A percentile compares a stretch with the other conserved stretches of the same genome.
These are phyloP conservation scores for Drosophila percnosoma DNA, from an alignment of 2,888 invertebrate genomes.

Conservation along the genomic window DNA sequence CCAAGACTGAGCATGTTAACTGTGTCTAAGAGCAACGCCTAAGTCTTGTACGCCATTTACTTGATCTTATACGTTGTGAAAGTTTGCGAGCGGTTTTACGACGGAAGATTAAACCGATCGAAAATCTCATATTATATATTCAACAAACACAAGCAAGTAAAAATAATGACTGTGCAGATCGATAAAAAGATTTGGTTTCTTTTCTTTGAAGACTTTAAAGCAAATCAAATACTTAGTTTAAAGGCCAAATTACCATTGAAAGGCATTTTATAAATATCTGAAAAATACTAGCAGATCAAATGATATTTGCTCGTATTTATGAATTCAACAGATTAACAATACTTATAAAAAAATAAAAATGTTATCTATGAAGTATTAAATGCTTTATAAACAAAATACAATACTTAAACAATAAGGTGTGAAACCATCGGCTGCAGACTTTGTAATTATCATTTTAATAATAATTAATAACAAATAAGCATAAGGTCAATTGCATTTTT, in stretches of 20 bases:
- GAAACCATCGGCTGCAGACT: too few relatives aligned
- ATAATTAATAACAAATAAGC: too few relatives aligned
- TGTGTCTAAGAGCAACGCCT: conserved; percentile 21
- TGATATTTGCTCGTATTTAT: too few relatives aligned
- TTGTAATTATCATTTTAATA: too few relatives aligned
- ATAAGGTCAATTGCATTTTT: too few relatives aligned
- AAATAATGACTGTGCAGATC: neutral
- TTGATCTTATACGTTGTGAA: conserved; percentile 63
- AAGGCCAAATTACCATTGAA: neutral
- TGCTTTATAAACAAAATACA: too few relatives aligned
- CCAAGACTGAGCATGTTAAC: conserved; percentile 55
- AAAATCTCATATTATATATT: neutral
- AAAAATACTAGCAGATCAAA: too few relatives aligned
- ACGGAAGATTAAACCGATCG: neutral
- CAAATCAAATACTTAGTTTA: neutral
- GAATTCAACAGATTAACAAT: too few relatives aligned
- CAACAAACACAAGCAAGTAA: neutral
- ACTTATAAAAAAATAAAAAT: too few relatives aligned
- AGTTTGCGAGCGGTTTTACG: conserved; percentile 37
- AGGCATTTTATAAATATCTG: neutral
- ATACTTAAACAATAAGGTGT: too few relatives aligned
- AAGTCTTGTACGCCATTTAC: conserved; percentile 48
- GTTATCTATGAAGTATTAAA: too few relatives aligned
- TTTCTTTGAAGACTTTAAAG: neutral
- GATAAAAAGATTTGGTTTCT: neutral